phyloP scores from a whole-genome alignment of 2,888 invertebrate genomes.

The Ecliptopera silaceata region DNA sequence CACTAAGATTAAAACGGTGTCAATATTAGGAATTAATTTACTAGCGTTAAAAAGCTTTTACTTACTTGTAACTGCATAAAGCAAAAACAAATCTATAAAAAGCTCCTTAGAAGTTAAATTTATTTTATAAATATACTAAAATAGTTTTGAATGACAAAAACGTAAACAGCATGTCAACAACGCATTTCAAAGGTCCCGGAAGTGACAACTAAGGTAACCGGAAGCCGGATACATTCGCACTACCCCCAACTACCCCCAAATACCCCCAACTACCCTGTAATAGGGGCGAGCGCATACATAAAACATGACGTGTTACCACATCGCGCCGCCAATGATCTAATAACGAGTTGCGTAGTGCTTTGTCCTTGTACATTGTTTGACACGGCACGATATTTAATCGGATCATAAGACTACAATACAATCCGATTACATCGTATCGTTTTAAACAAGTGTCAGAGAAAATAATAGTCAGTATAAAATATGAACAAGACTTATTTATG shows the following conservation, averaged over 20 bases:
- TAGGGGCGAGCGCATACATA: slow-evolving; percentile 60
- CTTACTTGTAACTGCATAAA: no score
- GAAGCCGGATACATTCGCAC: slow-evolving; percentile 24
- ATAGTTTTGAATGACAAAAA: not conserved
- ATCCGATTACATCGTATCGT: no score
- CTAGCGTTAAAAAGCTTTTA: no score
- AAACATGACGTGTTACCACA: slow-evolving; percentile 71
- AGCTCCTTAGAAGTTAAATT: no score
- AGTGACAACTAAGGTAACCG: slow-evolving; percentile 25
- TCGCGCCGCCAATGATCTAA: slow-evolving; percentile 72
- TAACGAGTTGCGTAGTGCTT: slow-evolving; percentile 65
- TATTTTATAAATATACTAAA: not conserved
- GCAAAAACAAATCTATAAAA: no score
- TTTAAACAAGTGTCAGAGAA: no score
- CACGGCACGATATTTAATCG: slow-evolving; percentile 34
- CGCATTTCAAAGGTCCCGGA: slow-evolving; percentile 12
- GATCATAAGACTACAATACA: not conserved
- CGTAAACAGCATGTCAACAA: not conserved
- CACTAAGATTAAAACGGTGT: no score
- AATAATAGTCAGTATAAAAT: no score
- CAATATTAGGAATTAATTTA: no score
- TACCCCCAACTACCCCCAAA: no score
- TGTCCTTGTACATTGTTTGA: slow-evolving; percentile 34
- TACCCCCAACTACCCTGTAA: slow-evolving; percentile 30
- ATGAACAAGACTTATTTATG: no score